Base-by-base conservation (phyloP, 1,140 invertebrate species). In the Bacillus rossius region DNA sequence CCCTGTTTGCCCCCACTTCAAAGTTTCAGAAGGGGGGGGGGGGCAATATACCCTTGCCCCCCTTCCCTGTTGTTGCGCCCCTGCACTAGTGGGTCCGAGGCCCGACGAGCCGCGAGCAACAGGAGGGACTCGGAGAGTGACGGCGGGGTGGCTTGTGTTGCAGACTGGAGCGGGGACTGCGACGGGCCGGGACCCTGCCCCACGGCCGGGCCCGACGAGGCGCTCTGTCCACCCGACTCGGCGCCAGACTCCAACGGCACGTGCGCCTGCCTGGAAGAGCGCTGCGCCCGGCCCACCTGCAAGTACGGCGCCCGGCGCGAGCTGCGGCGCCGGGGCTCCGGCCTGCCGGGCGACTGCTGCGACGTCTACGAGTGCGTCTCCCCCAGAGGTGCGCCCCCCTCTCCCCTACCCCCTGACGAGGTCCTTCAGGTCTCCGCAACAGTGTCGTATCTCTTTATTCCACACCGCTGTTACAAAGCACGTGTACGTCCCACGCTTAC, bases 171-270 rank as follows among this genome's bases (percentile, higher is more conserved):
- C 20, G 19, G n/a, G 3, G 47, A 56, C 8, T 56, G 55, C 55
- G 48, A n/a, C 20, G 25, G 23, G 0, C n/a, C 48, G 2, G 34
- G 51, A 16, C 26, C 38, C 0, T 41, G 38, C 48, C n/a, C 25
- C 0, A 17, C 37, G 2, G 19, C 40, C 13, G 38, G 16, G 16
- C 22, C 17, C 4, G 57, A 59, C 20, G 57, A 59, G 34, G 26
- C 57, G 16, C 16, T 29, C 13, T 68, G 67, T 52, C 67, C 67
- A 3, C 61, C 62, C 1, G 67, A 67, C 50, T 67, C 65, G 26
- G 3, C 14, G 25, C 2, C 3, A 10, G 38, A 41, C 1, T n/a
- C 52, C n/a, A 49, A 56, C n/a, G 52, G 51, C 8, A 25, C 41
- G 7, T 68, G 67, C 51, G 34, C 49, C 19, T 68, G 67, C 47